Base-by-base conservation (phyloP, 1,140 invertebrate species). In the Zaprionus vittiger region DNA sequence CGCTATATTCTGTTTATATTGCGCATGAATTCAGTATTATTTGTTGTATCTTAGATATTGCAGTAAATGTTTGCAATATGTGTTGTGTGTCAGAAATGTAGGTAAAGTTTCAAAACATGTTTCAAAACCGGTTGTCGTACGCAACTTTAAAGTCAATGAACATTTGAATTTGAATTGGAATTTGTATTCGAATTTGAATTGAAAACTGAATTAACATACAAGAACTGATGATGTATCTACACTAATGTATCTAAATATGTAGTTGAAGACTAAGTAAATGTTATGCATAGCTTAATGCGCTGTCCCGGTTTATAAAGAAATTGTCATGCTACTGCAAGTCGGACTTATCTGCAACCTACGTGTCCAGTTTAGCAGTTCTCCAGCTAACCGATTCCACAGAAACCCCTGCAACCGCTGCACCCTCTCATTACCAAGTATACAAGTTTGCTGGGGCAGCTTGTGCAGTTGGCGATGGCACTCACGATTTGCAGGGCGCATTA, bases 401-500 rank as follows among this genome's bases (percentile, higher is more conserved):
- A 44, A 44, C 41, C 41, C 7, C 6, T 44, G 41, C 41, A 44
- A 44, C n/a, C n/a, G 5, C 14, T 47, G 15, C 20, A 38, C 57
- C 6, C 28, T 37, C 69, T 20, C 69, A 26, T 54, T 31, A 20
- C 17, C 5, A 11, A 24, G 9, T 2, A 26, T 47, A 17, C 17
- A 47, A 47, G n/a, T 47, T 44, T 17, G 17, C 22, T 14, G 0
- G 24, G 22, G 4, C 15, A 17, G 9, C 59, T 49, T 20, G 44
- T 49, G 63, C 59, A 62, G 52, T 55, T 69, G 72, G 59, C 62
- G 62, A 66, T 61, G 65, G 52, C 67, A 41, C 59, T 65, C 54
- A 57, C 66, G 80, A 83, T 66, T 74, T 34, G 82, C 62, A 74
- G 61, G 56, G 38, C 54, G 68, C 66, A 73, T 81, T 81, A 81